These are phyloP conservation scores for Melanostoma scalare DNA, from an alignment of 2,888 invertebrate genomes.

Conservation along the genomic window DNA sequence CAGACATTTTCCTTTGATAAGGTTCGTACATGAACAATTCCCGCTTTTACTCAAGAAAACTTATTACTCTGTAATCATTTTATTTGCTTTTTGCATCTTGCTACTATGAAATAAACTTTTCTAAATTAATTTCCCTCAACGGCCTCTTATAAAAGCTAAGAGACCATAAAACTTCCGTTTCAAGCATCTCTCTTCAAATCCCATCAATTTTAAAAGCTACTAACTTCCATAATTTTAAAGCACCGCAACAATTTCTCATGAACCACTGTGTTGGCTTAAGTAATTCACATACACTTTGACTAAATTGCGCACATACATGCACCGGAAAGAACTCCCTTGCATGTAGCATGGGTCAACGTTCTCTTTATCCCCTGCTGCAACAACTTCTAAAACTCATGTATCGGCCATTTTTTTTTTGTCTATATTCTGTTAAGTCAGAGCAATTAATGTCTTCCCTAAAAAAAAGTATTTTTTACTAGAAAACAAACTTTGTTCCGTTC, in stretches of 20 bases:
- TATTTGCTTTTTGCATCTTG: too few species aligned
- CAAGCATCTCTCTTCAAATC: too few species aligned
- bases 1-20: too few species aligned
- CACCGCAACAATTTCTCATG: slow-evolving; percentile 18
- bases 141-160: too few species aligned
- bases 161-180: too few species aligned
- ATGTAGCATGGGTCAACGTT: slow-evolving; percentile 18
- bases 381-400: slow-evolving; percentile 24
- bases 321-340: not conserved
- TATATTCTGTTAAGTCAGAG: slow-evolving; percentile 53
- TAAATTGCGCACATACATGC: slow-evolving; percentile 1
- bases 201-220: slow-evolving; percentile 18
- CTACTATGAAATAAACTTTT: too few species aligned
- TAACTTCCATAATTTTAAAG: slow-evolving; percentile 2
- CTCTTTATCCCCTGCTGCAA: not conserved
- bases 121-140: too few species aligned
- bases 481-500: slow-evolving; percentile 35
- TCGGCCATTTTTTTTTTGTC: slow-evolving; percentile 45
- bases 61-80: too few species aligned
- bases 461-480: slow-evolving; percentile 25
- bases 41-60: too few species aligned
- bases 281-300: slow-evolving; percentile 31
- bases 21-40: too few species aligned
- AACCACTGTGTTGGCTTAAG: slow-evolving; percentile 25
- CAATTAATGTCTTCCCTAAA: slow-evolving; percentile 53